These are phyloP conservation scores for Ianthella basta DNA, from an alignment of 37 sponge, comb jelly and placozoan genomes.

Conservation along the genomic window DNA sequence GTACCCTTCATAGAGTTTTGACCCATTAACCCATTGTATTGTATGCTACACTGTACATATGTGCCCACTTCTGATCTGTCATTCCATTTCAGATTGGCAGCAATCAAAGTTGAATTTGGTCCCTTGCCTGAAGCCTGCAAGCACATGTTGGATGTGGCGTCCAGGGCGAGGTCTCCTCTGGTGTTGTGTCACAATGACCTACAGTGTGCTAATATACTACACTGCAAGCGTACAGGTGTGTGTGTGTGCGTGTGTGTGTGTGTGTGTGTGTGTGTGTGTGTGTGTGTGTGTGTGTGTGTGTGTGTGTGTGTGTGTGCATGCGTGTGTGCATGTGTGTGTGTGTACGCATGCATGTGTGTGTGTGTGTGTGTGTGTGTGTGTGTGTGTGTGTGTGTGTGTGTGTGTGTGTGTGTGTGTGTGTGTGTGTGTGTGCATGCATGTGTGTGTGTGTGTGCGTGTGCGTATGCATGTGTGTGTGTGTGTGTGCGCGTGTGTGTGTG, in stretches of 20 bases:
- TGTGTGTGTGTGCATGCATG: constrained; percentile 13
- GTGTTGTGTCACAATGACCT: constrained; percentile 22
- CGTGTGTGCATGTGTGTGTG: constrained; percentile 30
- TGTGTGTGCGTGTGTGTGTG: constrained; percentile 32
- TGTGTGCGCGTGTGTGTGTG: constrained; percentile 30
- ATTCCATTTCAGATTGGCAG: constrained; percentile 21
- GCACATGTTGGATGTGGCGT: not conserved
- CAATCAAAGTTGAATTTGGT: constrained; percentile 23
- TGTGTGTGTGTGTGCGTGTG: constrained; percentile 14
- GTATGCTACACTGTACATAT: too few relatives aligned
- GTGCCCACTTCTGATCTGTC: too few relatives aligned
- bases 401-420: constrained; percentile 34
- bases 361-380: constrained; percentile 16
- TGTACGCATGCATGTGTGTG: not conserved
- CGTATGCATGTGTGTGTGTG: constrained; percentile 25
- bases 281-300: not conserved
- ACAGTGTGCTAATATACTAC: constrained; percentile 2
- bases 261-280: constrained; percentile 28
- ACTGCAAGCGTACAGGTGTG: not conserved
- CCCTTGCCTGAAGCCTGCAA: constrained; percentile 15
- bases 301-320: not conserved
- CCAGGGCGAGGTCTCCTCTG: not conserved
- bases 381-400: constrained; percentile 36
- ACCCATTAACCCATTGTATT: too few relatives aligned
- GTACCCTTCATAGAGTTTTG: too few relatives aligned